Conservation (phyloP, 2,797 vertebrate genomes). For the Carapus acus region DNA sequence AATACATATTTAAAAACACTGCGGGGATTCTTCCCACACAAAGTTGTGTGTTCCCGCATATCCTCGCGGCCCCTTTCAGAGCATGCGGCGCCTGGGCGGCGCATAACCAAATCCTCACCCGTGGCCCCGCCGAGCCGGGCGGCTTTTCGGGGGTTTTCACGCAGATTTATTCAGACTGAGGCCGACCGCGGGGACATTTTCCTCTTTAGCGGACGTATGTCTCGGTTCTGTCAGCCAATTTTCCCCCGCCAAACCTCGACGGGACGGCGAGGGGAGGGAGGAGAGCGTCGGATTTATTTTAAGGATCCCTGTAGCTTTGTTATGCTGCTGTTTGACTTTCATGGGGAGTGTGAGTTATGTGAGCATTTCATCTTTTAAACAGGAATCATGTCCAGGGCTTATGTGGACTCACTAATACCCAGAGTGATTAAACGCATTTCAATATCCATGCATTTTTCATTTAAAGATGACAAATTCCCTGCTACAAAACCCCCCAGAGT, state of each 20-base stretch:
- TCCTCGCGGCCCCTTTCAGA: slow-evolving; percentile 26
- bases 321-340: slow-evolving; percentile 60
- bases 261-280: slow-evolving; percentile 35
- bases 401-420: slow-evolving; percentile 13
- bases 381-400: slow-evolving; percentile 21
- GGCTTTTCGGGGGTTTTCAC: slow-evolving; percentile 48
- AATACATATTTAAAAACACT: slow-evolving; percentile 55
- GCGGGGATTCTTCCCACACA: slow-evolving; percentile 22
- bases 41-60: slow-evolving; percentile 24
- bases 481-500: slow-evolving; percentile 12
- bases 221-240: slow-evolving; percentile 61
- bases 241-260: slow-evolving; percentile 47
- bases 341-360: slow-evolving; percentile 35
- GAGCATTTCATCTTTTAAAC: slow-evolving; percentile 33
- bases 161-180: slow-evolving; percentile 66
- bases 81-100: slow-evolving; percentile 16
- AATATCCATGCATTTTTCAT: slow-evolving; percentile 21
- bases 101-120: slow-evolving; percentile 34
- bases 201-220: slow-evolving; percentile 58
- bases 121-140: slow-evolving; percentile 12
- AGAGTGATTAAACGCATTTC: slow-evolving; percentile 34
- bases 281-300: slow-evolving; percentile 54
- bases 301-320: slow-evolving; percentile 57
- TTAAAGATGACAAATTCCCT: slow-evolving; percentile 30
- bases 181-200: slow-evolving; percentile 51